Conservation (phyloP, 2,113 vertebrate genomes). For the Sapajus apella region DNA sequence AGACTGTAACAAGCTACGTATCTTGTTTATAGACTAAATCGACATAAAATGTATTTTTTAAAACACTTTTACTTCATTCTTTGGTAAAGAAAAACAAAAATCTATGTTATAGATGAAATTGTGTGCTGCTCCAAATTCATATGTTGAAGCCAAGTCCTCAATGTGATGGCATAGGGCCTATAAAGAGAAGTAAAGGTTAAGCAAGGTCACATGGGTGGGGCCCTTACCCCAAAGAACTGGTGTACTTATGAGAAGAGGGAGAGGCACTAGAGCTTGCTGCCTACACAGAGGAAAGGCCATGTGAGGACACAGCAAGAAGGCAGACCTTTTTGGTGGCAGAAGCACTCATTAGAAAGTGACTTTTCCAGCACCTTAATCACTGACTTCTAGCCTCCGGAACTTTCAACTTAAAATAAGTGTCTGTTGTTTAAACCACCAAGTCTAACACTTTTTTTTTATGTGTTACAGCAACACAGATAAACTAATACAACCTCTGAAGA, state of each 20-base stretch:
- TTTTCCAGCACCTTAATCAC: neutral
- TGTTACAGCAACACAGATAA: neutral
- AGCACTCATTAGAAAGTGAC: neutral
- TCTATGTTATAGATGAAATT: neutral
- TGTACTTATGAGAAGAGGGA: neutral
- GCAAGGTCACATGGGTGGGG: neutral
- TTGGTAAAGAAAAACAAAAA: neutral
- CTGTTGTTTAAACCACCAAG: neutral
- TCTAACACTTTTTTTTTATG: neutral
- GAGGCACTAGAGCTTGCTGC: neutral
- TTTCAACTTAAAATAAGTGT: neutral
- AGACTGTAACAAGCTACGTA: neutral
- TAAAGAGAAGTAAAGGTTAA: neutral
- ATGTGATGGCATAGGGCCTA: neutral
- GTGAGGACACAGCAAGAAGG: neutral
- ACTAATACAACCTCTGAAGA: neutral
- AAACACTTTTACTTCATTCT: neutral
- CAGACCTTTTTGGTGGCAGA: neutral
- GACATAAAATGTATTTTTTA: neutral
- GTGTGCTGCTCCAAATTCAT: neutral
- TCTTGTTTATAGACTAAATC: conserved; percentile 37
- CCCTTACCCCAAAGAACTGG: neutral
- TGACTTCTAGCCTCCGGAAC: neutral
- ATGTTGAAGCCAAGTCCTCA: neutral
- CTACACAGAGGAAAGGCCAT: neutral